A percentile compares a stretch with the other conserved stretches of the same genome.
These are phyloP conservation scores for Scophthalmus maximus DNA, from an alignment of 2,113 vertebrate genomes.

Conservation along the genomic window DNA sequence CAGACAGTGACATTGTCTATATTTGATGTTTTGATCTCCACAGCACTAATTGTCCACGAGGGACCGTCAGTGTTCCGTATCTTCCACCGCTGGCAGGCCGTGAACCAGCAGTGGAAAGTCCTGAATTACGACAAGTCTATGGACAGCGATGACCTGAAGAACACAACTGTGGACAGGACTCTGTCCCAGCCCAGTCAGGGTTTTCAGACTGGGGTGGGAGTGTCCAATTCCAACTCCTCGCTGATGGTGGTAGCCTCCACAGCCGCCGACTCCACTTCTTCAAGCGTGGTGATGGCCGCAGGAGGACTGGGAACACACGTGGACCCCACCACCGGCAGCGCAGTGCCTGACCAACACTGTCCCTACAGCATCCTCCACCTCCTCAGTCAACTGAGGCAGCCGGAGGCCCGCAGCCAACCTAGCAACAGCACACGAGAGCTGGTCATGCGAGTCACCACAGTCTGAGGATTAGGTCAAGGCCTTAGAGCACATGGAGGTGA, in stretches of 20 bases:
- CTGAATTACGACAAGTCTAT: conserved; percentile 97
- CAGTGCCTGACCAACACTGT: conserved; percentile 94
- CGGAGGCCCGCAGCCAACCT: conserved; percentile 89
- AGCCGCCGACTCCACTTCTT: conserved; percentile 64
- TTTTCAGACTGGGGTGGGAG: conserved; percentile 70
- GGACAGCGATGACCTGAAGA: conserved; percentile 93
- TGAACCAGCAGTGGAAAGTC: conserved; percentile 99
- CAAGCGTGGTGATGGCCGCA: conserved; percentile 47
- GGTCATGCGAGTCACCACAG: conserved; percentile 99
- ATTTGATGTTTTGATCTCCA: conserved; percentile 58
- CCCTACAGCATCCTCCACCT: conserved; percentile 97
- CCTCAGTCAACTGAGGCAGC: conserved; percentile 94
- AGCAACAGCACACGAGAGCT: conserved; percentile 92
- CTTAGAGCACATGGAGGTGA: conserved; percentile 69
- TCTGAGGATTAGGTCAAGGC: conserved; percentile 87
- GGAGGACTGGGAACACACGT: conserved; percentile 76
- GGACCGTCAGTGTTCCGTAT: conserved; percentile 98
- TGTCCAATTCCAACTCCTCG: conserved; percentile 84
- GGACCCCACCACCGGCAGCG: conserved; percentile 76
- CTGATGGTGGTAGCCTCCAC: conserved; percentile 86
- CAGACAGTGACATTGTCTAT: conserved; percentile 56
- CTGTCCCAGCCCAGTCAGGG: conserved; percentile 86
- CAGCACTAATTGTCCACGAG: conserved; percentile 97
- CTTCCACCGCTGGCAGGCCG: conserved; percentile 98
- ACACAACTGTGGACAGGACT: conserved; percentile 86